Conservation (phyloP, 2,113 vertebrate species). For the Gobiocypris rarus region DNA sequence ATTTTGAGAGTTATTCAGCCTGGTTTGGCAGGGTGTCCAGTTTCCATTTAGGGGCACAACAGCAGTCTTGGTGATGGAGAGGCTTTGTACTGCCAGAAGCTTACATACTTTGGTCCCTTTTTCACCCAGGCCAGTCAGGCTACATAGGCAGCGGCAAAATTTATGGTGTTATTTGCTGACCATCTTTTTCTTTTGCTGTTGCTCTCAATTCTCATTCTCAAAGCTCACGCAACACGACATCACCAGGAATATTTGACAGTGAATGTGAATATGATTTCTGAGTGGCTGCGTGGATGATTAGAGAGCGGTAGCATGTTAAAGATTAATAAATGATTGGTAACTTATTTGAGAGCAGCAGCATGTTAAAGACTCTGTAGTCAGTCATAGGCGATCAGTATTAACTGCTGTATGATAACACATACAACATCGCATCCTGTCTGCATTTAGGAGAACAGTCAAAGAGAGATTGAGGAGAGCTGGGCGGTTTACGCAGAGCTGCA, state of each 20-base stretch:
- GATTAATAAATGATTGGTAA: too few species aligned
- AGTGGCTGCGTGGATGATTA: not conserved
- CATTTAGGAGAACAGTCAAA: constrained; percentile 72
- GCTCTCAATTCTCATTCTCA: not conserved
- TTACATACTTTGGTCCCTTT: too few species aligned
- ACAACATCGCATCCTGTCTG: not conserved
- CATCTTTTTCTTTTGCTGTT: not conserved
- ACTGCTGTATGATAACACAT: not conserved
- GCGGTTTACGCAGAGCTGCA: constrained; percentile 77
- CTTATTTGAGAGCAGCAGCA: not conserved
- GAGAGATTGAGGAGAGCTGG: constrained; percentile 81
- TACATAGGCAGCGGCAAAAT: too few species aligned
- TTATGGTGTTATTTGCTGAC: not conserved
- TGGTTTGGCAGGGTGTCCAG: too few species aligned
- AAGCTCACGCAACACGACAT: not conserved
- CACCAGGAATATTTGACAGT: not conserved
- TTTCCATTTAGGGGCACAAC: too few species aligned
- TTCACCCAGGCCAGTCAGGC: too few species aligned
- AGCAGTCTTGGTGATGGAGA: too few species aligned
- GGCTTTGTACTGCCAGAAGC: too few species aligned
- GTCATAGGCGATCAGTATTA: not conserved
- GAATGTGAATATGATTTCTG: not conserved
- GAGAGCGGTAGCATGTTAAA: not conserved
- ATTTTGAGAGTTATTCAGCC: too few species aligned
- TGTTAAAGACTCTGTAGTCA: too few species aligned